A percentile compares a stretch with the other conserved stretches of the same genome.
phyloP scores from a whole-genome alignment of 2,797 vertebrate species.

The Psittacula derbiana region DNA sequence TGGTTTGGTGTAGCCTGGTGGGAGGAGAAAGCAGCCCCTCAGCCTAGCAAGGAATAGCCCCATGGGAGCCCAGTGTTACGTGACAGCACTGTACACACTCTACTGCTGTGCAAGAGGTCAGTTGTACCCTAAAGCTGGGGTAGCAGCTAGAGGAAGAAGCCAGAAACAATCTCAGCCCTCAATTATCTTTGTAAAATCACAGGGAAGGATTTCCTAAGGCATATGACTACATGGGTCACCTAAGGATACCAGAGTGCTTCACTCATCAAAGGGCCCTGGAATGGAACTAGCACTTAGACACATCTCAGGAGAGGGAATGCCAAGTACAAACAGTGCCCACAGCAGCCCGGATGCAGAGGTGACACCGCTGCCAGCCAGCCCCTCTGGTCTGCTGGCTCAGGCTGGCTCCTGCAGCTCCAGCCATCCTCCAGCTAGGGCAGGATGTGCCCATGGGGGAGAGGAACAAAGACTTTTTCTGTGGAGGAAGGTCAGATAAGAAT shows the following conservation, averaged over 20 bases:
- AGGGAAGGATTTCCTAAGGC: not conserved
- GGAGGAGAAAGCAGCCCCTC: not conserved
- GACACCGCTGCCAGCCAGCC: not conserved
- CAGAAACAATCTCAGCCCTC: not conserved
- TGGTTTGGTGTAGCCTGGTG: not conserved
- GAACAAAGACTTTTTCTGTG: accelerated
- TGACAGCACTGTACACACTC: not conserved
- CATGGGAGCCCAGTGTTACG: accelerated
- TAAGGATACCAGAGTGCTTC: not conserved
- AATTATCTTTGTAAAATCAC: not conserved
- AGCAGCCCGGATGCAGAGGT: not conserved
- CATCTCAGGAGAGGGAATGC: not conserved
- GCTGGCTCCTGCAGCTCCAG: not conserved
- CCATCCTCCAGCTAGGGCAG: not conserved
- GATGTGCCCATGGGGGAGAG: not conserved
- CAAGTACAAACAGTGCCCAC: not conserved
- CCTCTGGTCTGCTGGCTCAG: not conserved
- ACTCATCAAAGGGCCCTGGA: not conserved
- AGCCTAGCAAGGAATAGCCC: not conserved
- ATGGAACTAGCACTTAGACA: not conserved
- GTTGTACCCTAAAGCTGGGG: not conserved
- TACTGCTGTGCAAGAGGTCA: not conserved
- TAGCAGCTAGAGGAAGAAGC: not conserved
- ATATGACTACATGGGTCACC: accelerated
- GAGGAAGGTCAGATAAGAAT: not conserved